Evolutionary conservation across 2,797 vertebrate species (phyloP).

Genomic region (Triplophysa yarkandensis): DNA sequence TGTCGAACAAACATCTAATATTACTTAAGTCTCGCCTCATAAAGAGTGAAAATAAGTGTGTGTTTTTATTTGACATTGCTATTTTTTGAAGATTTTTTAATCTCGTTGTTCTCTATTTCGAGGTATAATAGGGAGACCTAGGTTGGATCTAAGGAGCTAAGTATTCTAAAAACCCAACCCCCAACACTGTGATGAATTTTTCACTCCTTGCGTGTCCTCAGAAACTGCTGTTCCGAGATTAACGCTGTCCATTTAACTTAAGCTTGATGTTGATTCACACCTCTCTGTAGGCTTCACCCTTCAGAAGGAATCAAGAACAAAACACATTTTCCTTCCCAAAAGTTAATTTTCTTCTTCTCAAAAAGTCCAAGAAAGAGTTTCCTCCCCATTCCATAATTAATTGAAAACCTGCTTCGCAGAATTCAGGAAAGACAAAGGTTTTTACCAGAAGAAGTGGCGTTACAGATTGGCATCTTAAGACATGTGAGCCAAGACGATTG

Average conservation of each 20-base stretch:
- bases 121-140: not conserved
- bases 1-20: not conserved
- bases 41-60: not conserved
- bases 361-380: not conserved
- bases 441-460: not conserved
- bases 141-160: not conserved
- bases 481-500: not conserved
- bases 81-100: no score
- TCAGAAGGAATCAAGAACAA: not conserved
- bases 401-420: slow-evolving; percentile 1
- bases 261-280: slow-evolving; percentile 14
- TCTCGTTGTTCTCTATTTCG: no score
- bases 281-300: slow-evolving; percentile 1
- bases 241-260: slow-evolving; percentile 7
- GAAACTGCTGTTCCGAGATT: not conserved
- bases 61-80: no score
- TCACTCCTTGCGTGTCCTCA: not conserved
- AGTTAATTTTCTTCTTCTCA: not conserved
- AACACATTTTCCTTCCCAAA: not conserved
- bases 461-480: not conserved
- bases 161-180: not conserved
- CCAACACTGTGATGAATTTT: not conserved
- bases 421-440: not conserved
- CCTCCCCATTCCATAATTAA: slow-evolving; percentile 6
- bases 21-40: no score